Conservation (phyloP, 2,888 invertebrate species). For the Polymixis flavicincta region DNA sequence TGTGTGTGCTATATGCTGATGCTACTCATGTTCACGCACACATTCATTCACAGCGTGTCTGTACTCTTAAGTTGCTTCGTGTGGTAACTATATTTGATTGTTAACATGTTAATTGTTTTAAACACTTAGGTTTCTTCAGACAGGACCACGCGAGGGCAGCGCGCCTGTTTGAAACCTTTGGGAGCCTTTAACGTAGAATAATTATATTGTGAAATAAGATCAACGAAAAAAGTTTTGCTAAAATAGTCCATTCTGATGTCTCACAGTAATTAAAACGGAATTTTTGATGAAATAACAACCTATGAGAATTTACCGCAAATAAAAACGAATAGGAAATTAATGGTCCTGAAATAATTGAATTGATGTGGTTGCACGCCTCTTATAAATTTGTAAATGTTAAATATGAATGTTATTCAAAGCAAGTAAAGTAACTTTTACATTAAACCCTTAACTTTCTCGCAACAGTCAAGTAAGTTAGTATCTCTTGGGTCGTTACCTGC, state of each 20-base stretch:
- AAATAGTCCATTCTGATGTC: not conserved
- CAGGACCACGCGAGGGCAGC: too few relatives aligned
- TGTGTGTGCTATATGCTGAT: not conserved
- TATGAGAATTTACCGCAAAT: slow-evolving; percentile 22
- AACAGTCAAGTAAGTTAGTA: slow-evolving; percentile 46
- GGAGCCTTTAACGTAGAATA: not conserved
- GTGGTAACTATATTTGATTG: not conserved
- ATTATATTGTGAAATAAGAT: not conserved
- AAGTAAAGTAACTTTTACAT: slow-evolving; percentile 28
- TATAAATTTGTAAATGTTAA: slow-evolving; percentile 25
- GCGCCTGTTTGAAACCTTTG: too few relatives aligned
- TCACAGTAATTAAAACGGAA: not conserved
- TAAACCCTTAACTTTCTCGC: slow-evolving; percentile 31
- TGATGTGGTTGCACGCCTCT: slow-evolving; percentile 6
- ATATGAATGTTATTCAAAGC: slow-evolving; percentile 25
- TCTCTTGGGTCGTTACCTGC: slow-evolving; percentile 60
- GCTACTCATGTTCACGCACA: not conserved
- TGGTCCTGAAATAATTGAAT: slow-evolving; percentile 27
- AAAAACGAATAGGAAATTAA: slow-evolving; percentile 45
- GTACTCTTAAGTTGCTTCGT: not conserved
- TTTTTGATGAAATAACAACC: slow-evolving; percentile 2
- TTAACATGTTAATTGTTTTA: not conserved
- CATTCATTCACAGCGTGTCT: not conserved
- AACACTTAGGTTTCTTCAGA: not conserved
- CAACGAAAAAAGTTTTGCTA: not conserved